Evolutionary conservation across 37 sponge, comb jelly and placozoan genomes (phyloP).

Genomic region (Chondrilla cf. caribensis): DNA sequence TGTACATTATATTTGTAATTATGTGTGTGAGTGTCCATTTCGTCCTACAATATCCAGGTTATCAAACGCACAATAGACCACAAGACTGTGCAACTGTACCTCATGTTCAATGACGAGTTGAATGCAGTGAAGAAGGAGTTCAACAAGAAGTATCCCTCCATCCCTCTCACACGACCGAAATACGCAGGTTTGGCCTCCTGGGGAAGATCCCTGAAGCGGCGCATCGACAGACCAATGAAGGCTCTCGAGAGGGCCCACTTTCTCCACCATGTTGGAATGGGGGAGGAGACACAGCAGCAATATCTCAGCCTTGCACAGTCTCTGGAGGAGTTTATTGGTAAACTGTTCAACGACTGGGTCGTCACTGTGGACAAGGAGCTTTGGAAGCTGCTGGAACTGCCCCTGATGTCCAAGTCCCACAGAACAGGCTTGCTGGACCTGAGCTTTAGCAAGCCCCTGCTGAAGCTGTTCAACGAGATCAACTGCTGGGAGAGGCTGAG

Average conservation of each 20-base stretch:
- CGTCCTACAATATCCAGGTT: slow-evolving; percentile 38
- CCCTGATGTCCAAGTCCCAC: slow-evolving; percentile 68
- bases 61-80: slow-evolving; percentile 88
- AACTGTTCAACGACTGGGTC: slow-evolving; percentile 93
- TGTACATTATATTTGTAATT: no score
- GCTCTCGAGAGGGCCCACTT: slow-evolving; percentile 81
- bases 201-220: slow-evolving; percentile 82
- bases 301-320: slow-evolving; percentile 84
- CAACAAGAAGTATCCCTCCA: slow-evolving; percentile 49
- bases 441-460: slow-evolving; percentile 74
- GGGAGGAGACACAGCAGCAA: slow-evolving; percentile 77
- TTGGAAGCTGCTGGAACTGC: slow-evolving; percentile 62
- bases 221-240: slow-evolving; percentile 91
- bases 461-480: slow-evolving; percentile 91
- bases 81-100: slow-evolving; percentile 88
- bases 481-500: slow-evolving; percentile 94
- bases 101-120: slow-evolving; percentile 87
- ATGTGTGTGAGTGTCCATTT: not conserved
- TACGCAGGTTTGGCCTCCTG: slow-evolving; percentile 89
- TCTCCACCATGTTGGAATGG: slow-evolving; percentile 81
- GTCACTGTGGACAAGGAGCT: slow-evolving; percentile 84
- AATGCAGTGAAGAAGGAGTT: slow-evolving; percentile 96
- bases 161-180: slow-evolving; percentile 69
- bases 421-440: slow-evolving; percentile 61
- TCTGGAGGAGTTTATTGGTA: slow-evolving; percentile 90